Base-by-base conservation (phyloP, 2,797 vertebrate species). In the Argyrosomus regius region DNA sequence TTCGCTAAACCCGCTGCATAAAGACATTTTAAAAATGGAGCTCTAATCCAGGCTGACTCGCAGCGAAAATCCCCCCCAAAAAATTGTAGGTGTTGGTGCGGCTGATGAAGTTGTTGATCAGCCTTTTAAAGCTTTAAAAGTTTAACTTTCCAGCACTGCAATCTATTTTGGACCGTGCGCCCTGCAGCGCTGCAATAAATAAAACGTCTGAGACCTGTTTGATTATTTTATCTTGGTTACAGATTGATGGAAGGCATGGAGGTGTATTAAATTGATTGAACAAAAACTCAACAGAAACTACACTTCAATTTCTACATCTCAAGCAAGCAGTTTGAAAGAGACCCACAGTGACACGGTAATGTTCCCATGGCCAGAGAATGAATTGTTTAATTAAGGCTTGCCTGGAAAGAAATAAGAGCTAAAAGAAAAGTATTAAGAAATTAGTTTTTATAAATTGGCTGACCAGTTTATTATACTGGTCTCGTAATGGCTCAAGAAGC, bases 401-500 rank as follows among this genome's bases (percentile, higher is more conserved):
- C 31, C 20, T 7, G 26, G n/a, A 22, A 18, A 26, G 39, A 8
- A 2, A 22, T 18, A 7, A 35, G 31, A 59, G 28, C 1, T 31
- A 6, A 14, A 52, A 14, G 52, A 71, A 22, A 46, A 18, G 16
- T 10, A 9, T 41, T 0, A 35, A 45, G 16, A 0, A 26, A 22
- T 22, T 16, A 20, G 16, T 26, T 24, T 50, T 28, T 54, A n/a
- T 28, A 4, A 61, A 64, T 11, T 39, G 31, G 46, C 35, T 53
- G 66, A 60, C 22, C 17, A 49, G 46, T 18, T 67, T n/a, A 61
- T 41, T 24, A 4, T 73, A 39, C 53, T 20, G 45, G 14, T 16
- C 46, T 46, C n/a, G 4, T 78, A 67, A 70, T 85, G 35, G 35
- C 70, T 70, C 41, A 50, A 8, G 5, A 62, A 64, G 62, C 67